Percentiles rank a stretch among this genome's conserved stretches.
These are phyloP conservation scores for Anoplolepis gracilipes DNA, from an alignment of 1,140 invertebrate genomes.

Conservation along the genomic window DNA sequence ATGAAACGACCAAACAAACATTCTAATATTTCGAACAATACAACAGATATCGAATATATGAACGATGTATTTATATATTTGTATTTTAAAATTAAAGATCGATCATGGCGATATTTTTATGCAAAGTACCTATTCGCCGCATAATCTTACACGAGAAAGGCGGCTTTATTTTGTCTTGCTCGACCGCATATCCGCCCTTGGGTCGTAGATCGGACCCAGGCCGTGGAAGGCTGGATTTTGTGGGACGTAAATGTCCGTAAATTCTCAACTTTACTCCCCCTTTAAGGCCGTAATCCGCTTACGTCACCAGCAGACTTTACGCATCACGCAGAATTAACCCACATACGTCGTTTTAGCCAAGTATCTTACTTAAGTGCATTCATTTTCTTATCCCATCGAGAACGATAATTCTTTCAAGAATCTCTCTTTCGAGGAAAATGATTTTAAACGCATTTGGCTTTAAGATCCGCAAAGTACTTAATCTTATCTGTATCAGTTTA, in stretches of 20 bases:
- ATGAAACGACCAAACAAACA: neutral
- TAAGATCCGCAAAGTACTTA: neutral
- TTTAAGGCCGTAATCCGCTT: constrained; percentile 73
- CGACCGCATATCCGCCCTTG: constrained; percentile 16
- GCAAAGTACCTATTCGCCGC: constrained; percentile 1
- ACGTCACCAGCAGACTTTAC: constrained; percentile 72
- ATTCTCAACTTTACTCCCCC: constrained; percentile 71
- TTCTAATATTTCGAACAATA: neutral
- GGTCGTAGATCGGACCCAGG: constrained; percentile 43
- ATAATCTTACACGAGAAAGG: constrained; percentile 51
- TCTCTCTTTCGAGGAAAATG: neutral
- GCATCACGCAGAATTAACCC: constrained; percentile 65
- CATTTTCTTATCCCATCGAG: constrained; percentile 48
- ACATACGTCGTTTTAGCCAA: constrained; percentile 60
- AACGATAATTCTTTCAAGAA: constrained; percentile 10
- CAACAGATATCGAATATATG: neutral
- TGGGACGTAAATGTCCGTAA: constrained; percentile 66
- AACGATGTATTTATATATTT: neutral
- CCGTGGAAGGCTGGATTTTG: constrained; percentile 52
- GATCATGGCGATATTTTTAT: constrained; percentile 8
- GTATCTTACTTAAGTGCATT: constrained; percentile 46
- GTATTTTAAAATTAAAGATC: constrained; percentile 14
- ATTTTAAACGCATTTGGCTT: neutral
- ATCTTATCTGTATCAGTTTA: constrained; percentile 10
- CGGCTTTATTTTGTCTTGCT: constrained; percentile 42